Evolutionary conservation across 1,140 invertebrate genomes (phyloP).

Genomic region (Lysiphlebus fabarum): DNA sequence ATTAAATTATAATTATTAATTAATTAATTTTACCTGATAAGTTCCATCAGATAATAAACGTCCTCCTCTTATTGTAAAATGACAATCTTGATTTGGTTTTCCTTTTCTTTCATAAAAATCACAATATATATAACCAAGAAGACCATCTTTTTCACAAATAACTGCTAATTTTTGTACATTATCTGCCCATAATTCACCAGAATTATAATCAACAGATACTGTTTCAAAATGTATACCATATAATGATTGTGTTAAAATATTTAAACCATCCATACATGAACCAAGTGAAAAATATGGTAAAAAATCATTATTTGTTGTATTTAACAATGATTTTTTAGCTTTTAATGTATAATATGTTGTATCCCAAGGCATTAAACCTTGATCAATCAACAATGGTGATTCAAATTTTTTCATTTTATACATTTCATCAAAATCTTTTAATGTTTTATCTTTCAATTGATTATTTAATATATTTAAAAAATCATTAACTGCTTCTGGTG

Average conservation of each 20-base stretch:
- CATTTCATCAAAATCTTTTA: constrained; percentile 72
- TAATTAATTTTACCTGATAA: constrained; percentile 72
- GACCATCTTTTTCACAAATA: constrained; percentile 70
- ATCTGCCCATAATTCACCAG: constrained; percentile 79
- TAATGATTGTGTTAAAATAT: constrained; percentile 75
- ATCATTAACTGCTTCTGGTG: constrained; percentile 70
- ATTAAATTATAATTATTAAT: too few species aligned
- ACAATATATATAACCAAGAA: constrained; percentile 94
- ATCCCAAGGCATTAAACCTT: constrained; percentile 73
- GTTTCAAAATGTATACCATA: constrained; percentile 79
- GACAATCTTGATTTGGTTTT: constrained; percentile 96
- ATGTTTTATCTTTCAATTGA: constrained; percentile 64
- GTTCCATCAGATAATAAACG: constrained; percentile 73
- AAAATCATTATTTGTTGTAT: constrained; percentile 67
- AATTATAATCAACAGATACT: constrained; percentile 52
- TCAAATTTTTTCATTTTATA: constrained; percentile 67
- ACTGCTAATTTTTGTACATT: constrained; percentile 89
- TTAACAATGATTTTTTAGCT: constrained; percentile 68
- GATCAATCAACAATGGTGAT: constrained; percentile 41
- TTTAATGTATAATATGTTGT: constrained; percentile 75
- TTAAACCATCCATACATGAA: constrained; percentile 93
- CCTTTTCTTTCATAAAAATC: constrained; percentile 88
- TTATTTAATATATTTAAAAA: constrained; percentile 79
- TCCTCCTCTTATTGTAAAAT: constrained; percentile 96
- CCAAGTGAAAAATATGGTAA: constrained; percentile 91